Evolutionary conservation across 2,888 invertebrate genomes (phyloP).

Genomic region (Rhaphigaster nebulosa): DNA sequence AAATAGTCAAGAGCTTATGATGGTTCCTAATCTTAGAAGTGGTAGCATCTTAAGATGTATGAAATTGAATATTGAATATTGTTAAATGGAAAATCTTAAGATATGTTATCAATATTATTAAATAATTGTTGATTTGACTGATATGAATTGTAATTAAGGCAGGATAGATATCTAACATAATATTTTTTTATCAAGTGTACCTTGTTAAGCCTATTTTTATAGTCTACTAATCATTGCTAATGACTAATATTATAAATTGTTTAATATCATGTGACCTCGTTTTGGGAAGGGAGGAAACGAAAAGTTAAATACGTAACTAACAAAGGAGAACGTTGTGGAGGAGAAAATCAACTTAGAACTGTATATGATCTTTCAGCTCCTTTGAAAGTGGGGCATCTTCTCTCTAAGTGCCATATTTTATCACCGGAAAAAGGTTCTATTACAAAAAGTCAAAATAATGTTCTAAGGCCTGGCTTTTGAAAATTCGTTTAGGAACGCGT

Average conservation of each 20-base stretch:
- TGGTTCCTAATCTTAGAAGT: too few relatives aligned
- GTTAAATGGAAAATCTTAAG: too few relatives aligned
- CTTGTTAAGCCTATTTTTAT: background rate
- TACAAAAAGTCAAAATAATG: too few relatives aligned
- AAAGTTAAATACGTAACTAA: background rate
- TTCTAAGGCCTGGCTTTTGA: too few relatives aligned
- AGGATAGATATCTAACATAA: background rate
- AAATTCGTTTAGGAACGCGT: too few relatives aligned
- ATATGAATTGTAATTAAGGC: background rate
- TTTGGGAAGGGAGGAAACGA: background rate
- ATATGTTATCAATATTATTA: background rate
- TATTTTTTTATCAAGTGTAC: background rate
- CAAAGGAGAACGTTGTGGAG: background rate
- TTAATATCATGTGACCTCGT: background rate
- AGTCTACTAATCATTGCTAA: background rate
- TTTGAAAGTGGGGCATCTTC: background rate
- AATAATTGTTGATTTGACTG: background rate
- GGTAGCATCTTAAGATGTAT: too few relatives aligned
- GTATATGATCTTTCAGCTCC: conserved; percentile 8
- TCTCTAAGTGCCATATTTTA: background rate
- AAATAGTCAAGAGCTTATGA: too few relatives aligned
- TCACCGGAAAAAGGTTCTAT: too few relatives aligned
- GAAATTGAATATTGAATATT: too few relatives aligned
- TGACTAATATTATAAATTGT: background rate
- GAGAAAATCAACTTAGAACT: background rate